phyloP scores from a whole-genome alignment of 37 sponge, comb jelly and placozoan species.

The Chondrilla cf. caribensis region DNA sequence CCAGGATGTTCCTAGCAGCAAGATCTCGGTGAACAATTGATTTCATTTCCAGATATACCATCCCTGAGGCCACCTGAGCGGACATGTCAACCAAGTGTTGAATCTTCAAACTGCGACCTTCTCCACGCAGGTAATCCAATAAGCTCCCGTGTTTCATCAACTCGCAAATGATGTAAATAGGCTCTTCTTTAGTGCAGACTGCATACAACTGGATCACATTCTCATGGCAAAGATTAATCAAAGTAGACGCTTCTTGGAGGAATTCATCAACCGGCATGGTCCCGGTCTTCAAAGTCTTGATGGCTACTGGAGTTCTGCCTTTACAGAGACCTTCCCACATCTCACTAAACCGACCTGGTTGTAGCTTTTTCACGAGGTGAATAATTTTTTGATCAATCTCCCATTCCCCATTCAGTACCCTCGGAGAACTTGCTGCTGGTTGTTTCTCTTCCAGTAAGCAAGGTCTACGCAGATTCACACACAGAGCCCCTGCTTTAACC shows the following conservation, averaged over 20 bases:
- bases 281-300: constrained; percentile 94
- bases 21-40: constrained; percentile 97
- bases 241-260: constrained; percentile 89
- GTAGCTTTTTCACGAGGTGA: constrained; percentile 56
- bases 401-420: constrained; percentile 84
- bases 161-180: constrained; percentile 93
- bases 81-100: constrained; percentile 84
- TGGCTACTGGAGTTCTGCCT: constrained; percentile 85
- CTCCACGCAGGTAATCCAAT: constrained; percentile 88
- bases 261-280: constrained; percentile 94
- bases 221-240: constrained; percentile 92
- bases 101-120: constrained; percentile 73
- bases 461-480: constrained; percentile 49
- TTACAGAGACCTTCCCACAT: constrained; percentile 97
- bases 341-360: constrained; percentile 94
- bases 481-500: constrained; percentile 79
- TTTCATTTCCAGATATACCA: constrained; percentile 92
- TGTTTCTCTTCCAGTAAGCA: constrained; percentile 82
- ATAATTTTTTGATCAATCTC: constrained; percentile 82
- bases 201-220: constrained; percentile 98
- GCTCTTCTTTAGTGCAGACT: constrained; percentile 93
- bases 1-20: constrained; percentile 96
- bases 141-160: constrained; percentile 94
- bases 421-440: constrained; percentile 83
- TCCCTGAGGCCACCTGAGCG: constrained; percentile 91